phyloP scores from a whole-genome alignment of 2,797 vertebrate species.

The Lacerta bilineata region DNA sequence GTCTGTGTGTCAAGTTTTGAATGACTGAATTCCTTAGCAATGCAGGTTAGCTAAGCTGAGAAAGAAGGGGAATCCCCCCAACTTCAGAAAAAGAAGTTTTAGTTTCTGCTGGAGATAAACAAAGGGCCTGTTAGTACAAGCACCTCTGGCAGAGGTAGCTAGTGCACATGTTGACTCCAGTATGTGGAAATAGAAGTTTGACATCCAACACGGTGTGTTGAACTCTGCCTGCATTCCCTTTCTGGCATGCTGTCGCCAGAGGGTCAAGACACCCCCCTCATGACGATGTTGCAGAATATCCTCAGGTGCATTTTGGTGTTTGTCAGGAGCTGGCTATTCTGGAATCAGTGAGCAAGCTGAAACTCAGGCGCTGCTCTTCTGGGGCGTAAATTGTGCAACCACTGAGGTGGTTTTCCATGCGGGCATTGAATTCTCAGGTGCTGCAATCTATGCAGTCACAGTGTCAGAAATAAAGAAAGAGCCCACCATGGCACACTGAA shows the following conservation, averaged over 20 bases:
- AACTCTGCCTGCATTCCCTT: background rate
- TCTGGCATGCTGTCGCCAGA: background rate
- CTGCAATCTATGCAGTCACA: background rate
- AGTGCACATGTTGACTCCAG: background rate
- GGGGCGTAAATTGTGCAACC: background rate
- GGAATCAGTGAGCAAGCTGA: background rate
- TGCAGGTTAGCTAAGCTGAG: background rate
- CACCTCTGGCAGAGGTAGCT: background rate
- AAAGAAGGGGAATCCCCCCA: background rate
- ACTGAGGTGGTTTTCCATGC: background rate
- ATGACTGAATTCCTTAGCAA: background rate
- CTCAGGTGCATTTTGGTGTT: background rate
- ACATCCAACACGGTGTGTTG: background rate
- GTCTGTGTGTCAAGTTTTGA: background rate
- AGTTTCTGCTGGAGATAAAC: background rate
- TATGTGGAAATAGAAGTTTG: background rate
- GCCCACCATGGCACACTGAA: background rate
- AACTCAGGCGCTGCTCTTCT: background rate
- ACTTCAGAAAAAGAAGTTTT: conserved; percentile 2
- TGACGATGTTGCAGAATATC: background rate
- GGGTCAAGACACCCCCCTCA: background rate
- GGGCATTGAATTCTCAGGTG: background rate
- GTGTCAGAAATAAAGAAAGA: too few species aligned
- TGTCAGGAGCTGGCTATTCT: background rate
- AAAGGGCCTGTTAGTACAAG: background rate